phyloP scores from a whole-genome alignment of 2,888 invertebrate genomes.

The Nephrotoma guestfalica region DNA sequence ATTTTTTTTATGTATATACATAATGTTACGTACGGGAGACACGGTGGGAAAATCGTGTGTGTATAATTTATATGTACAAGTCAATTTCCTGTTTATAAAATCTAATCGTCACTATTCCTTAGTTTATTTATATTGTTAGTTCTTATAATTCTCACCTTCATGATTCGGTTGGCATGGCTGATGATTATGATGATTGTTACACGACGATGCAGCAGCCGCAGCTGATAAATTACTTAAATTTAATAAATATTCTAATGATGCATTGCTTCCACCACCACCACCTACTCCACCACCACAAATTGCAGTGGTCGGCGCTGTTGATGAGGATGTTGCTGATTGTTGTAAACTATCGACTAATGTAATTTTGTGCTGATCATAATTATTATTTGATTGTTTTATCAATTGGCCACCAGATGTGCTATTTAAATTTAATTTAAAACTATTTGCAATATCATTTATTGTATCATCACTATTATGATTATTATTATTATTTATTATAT shows the following conservation, averaged over 20 bases:
- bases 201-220: neutral
- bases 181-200: neutral
- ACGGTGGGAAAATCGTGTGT: neutral
- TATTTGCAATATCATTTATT: neutral
- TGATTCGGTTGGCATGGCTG: neutral
- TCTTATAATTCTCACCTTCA: neutral
- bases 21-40: neutral
- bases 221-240: neutral
- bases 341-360: neutral
- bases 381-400: conserved; percentile 2
- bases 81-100: neutral
- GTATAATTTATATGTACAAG: neutral
- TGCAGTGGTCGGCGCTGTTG: neutral
- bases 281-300: neutral
- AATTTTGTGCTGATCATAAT: neutral
- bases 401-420: conserved; percentile 2
- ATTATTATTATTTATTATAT: conserved; percentile 1
- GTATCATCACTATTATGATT: neutral
- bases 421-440: neutral
- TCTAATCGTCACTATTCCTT: neutral
- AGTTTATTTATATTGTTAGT: neutral
- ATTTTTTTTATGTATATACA: neutral
- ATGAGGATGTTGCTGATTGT: neutral
- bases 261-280: neutral
- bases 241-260: conserved; percentile 1